Percentiles rank a stretch among this genome's conserved stretches.
Evolutionary conservation across 2,888 invertebrate species (phyloP).

Genomic region (Anticlea derivata): DNA sequence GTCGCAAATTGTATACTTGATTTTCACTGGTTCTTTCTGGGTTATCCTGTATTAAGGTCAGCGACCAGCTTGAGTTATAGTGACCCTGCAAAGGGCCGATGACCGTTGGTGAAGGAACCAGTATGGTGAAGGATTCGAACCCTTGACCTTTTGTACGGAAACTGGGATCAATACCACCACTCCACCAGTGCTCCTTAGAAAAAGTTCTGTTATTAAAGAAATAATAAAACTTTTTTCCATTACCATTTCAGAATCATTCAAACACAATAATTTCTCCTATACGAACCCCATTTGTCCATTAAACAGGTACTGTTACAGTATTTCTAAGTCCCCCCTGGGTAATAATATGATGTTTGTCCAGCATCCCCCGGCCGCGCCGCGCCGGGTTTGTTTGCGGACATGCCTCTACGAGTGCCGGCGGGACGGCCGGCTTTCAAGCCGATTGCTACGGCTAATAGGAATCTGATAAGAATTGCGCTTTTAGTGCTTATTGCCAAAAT

Average conservation of each 20-base stretch:
- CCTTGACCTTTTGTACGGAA: too few relatives aligned
- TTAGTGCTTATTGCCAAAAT: background rate
- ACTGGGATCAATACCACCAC: too few relatives aligned
- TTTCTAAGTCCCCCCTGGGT: background rate
- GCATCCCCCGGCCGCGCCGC: background rate
- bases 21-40: too few relatives aligned
- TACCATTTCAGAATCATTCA: too few relatives aligned
- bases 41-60: too few relatives aligned
- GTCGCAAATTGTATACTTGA: background rate
- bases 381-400: slow-evolving; percentile 8
- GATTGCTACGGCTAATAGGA: slow-evolving; percentile 6
- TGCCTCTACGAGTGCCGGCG: background rate
- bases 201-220: too few relatives aligned
- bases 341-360: slow-evolving; percentile 15
- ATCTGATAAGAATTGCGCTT: slow-evolving; percentile 10
- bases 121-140: too few relatives aligned
- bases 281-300: background rate
- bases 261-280: background rate
- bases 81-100: too few relatives aligned
- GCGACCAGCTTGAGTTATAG: too few relatives aligned
- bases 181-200: too few relatives aligned
- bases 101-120: too few relatives aligned
- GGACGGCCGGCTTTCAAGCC: background rate
- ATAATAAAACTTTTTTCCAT: too few relatives aligned
- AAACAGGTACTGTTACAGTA: slow-evolving; percentile 3